Percentiles rank a stretch among this genome's conserved stretches.
phyloP scores from a whole-genome alignment of 2,113 vertebrate genomes.

The Mugil cephalus region DNA sequence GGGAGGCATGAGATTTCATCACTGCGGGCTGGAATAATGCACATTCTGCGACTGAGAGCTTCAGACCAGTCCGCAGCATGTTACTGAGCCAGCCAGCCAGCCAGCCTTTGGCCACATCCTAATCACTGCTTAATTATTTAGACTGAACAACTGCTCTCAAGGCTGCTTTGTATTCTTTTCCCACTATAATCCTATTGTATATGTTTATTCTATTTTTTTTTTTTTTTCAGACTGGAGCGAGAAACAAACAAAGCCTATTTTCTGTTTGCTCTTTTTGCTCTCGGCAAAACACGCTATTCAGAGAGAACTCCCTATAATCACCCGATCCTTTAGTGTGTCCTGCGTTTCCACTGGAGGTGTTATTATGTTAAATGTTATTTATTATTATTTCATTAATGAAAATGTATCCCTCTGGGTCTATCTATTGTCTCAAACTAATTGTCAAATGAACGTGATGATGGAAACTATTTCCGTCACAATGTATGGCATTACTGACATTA shows the following conservation, averaged over 20 bases:
- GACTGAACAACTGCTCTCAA: constrained; percentile 69
- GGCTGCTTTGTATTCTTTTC: constrained; percentile 71
- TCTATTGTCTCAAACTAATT: background rate
- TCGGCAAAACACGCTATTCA: too few species aligned
- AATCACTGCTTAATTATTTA: constrained; percentile 79
- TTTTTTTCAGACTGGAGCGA: constrained; percentile 29
- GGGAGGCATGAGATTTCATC: constrained; percentile 50
- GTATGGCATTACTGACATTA: too few species aligned
- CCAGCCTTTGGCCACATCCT: constrained; percentile 74
- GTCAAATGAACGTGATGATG: background rate
- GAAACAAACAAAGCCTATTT: constrained; percentile 55
- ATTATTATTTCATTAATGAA: too few species aligned
- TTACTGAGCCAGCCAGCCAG: constrained; percentile 56
- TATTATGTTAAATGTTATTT: background rate
- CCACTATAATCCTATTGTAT: constrained; percentile 64
- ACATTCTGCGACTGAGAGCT: constrained; percentile 33
- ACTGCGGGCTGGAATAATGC: constrained; percentile 39
- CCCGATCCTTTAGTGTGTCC: constrained; percentile 40
- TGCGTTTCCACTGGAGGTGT: constrained; percentile 17
- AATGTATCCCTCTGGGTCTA: too few species aligned
- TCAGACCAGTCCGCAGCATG: constrained; percentile 50
- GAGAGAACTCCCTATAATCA: constrained; percentile 43
- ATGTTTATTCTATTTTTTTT: constrained; percentile 65
- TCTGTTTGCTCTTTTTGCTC: too few species aligned
- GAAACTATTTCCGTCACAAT: background rate